Evolutionary conservation across 2,888 invertebrate genomes (phyloP), one percentile per base, ranked within the genome.

Genomic region (Ceratothoa steindachneri): DNA sequence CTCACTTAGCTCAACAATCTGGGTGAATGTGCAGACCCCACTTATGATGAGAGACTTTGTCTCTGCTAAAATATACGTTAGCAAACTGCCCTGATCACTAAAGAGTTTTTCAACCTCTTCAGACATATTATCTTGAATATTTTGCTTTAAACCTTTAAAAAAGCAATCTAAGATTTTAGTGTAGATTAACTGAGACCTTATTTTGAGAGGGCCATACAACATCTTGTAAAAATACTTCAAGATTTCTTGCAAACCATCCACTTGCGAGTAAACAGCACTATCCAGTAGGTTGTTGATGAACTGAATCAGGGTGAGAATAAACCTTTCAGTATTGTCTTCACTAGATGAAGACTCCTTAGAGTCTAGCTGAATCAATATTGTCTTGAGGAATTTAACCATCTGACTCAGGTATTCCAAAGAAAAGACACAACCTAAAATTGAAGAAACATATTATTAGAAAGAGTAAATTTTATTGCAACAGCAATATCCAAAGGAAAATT

Each of bases 231-330:
- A 41, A 7, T 71, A 66, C 27, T 65, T 60, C 71, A 75, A 65
- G 19, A 72, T 69, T 60, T 75, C 75, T n/a, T 72, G 52, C 28
- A 72, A 67, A 53, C 75, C 75, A n/a, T 30, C 60, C 28, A 70
- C 72, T 30, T 75, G 51, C 68, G 68, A 75, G 30, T 68, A 69
- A n/a, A 74, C 52, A 31, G 71, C 67, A n/a, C 74, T 74, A 15
- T 55, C 60, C 29, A 74, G 71, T 2, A 74, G 53, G 15, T 69
- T 71, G 24, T 55, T 31, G 5, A 71, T 67, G 31, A 74, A 52
- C 24, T 60, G 22, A 24, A 24, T 24, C 24, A 60, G 24, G 3
- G 24, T n/a, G 2, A 60, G 1, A 24, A 60, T n/a, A 60, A n/a
- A 60, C 19, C 24, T 24, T 12, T 60, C 27, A 60, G n/a, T 24